Base-by-base conservation (phyloP, 2,797 vertebrate species). In the Furcifer pardalis region DNA sequence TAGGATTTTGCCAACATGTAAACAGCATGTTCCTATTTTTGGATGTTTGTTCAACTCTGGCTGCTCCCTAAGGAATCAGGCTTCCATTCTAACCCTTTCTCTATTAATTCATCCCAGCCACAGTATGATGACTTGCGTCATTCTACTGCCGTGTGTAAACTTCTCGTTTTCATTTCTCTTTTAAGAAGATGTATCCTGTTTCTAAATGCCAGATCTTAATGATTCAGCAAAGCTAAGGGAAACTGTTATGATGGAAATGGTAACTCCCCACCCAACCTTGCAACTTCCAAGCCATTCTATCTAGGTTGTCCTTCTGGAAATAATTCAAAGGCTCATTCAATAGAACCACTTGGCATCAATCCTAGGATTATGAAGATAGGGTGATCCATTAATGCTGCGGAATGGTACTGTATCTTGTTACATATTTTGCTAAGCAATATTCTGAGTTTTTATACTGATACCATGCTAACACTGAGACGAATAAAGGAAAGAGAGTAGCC, bases 401-500 rank as follows among this genome's bases (percentile, higher is more conserved):
- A n/a, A n/a, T n/a, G n/a, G n/a, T 73, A 83, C 37, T 88, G 82
- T 77, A 89, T 80, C 88, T 15, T 17, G 7, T 76, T 87, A 68
- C 76, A 27, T 86, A 78, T 56, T 82, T 77, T 78, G 68, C 40
- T 63, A 77, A 84, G 40, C 65, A 30, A 30, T 63, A 81, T 35
- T 12, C 42, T 60, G 25, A 25, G 25, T n/a, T 86, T 59, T 19
- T 40, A 60, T 40, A 75, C 7, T 23, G 37, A 46, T 23, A 7
- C 7, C 4, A 23, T 32, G 19, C 8, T 56, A 52, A 3, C 19
- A 27, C 21, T 35, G 5, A 17, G 21, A n/a, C 21, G 27, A 73
- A 62, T 2, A 15, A 35, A n/a, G 12, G 23, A n/a, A 30, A 65
- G 25, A 1, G 13, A 27, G 27, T 7, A n/a, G 66, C 66, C 21